Evolutionary conservation across 2,888 invertebrate species (phyloP), one percentile per base, ranked within the genome.

Genomic region (Apeira syringaria): DNA sequence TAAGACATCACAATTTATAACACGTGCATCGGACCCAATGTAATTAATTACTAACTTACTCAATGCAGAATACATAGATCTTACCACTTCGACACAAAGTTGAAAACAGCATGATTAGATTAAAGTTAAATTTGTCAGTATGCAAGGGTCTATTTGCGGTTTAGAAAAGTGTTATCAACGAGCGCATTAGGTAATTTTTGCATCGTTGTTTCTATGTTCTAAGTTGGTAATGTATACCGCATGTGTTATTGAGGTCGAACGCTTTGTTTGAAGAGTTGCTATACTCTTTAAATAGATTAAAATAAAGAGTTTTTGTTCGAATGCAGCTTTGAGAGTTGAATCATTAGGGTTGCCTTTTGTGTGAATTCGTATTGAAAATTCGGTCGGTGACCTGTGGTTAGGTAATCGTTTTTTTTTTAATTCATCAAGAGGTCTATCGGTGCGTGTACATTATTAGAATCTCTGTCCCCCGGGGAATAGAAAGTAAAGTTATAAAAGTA

Each of bases 261-360:
- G 48, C 47, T 58, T 46, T 53, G 51, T 43, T 43, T 48, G 35
- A 30, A 35, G 37, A 47, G 44, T 46, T 48, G 41, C 44, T 41
- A 37, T 36, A 37, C 41, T 45, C 44, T 48, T 39, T 48, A 51
- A 45, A 55, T 51, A 50, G 52, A 49, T 46, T 42, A 47, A 48
- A 51, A 44, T 44, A 50, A 50, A 32, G 47, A 36, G 17, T 22
- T 53, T 50, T 51, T 47, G 41, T 49, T 44, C 43, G 34, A 24
- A 32, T 40, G 42, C 46, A 38, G 33, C 38, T 29, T n/a, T n/a
- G 37, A 33, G 11, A 20, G 46, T 42, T 42, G 47, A 50, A 25
- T 50, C 47, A 44, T 44, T 37, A 36, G 27, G 22, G 33, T 13
- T 29, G 39, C 27, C 34, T 37, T 47, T 43, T 39, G 35, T 41